Evolutionary conservation across 2,888 invertebrate genomes (phyloP).

Genomic region (Erebia ligea): DNA sequence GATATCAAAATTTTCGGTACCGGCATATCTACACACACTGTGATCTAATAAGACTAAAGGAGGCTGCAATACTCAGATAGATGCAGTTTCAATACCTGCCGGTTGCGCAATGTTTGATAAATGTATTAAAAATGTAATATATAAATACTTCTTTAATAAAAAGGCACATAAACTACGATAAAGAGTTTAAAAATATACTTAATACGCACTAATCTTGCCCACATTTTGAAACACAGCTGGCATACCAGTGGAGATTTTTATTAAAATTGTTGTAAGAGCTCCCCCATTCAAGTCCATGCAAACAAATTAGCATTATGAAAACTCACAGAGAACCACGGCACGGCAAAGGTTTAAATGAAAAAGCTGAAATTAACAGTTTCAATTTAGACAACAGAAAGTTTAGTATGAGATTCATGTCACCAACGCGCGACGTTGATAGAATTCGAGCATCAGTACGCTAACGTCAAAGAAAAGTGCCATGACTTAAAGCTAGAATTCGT

Average conservation of each 20-base stretch:
- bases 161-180: not conserved
- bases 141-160: too few species aligned
- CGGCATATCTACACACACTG: too few species aligned
- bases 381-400: conserved; percentile 15
- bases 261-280: conserved; percentile 33
- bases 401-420: not conserved
- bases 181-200: conserved; percentile 6
- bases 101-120: too few species aligned
- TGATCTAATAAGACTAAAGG: too few species aligned
- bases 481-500: too few species aligned
- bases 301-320: conserved; percentile 39
- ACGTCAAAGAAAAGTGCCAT: too few species aligned
- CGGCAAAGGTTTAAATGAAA: conserved; percentile 30
- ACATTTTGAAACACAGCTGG: conserved; percentile 13
- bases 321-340: conserved; percentile 26
- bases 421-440: too few species aligned
- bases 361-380: conserved; percentile 25
- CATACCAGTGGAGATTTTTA: conserved; percentile 16
- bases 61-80: too few species aligned
- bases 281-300: conserved; percentile 31
- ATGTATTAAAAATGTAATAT: too few species aligned
- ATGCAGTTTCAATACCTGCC: too few species aligned
- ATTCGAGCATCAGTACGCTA: too few species aligned
- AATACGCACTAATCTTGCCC: not conserved
- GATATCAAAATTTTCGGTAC: too few species aligned